Evolutionary conservation across 2,888 invertebrate genomes (phyloP).

Genomic region (Acanthosepion esculentum): DNA sequence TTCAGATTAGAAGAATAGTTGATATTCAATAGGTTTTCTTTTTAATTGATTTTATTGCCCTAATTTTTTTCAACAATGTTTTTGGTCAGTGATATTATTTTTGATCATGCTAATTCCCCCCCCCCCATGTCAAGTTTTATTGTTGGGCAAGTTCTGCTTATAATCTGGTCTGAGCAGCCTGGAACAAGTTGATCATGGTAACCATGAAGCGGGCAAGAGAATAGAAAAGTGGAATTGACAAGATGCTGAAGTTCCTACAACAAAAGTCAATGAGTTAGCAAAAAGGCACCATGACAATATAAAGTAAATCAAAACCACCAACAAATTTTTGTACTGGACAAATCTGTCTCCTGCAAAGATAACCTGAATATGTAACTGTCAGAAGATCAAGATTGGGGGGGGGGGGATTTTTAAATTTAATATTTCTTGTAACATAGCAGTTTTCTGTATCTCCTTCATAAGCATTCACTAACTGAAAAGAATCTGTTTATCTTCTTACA

Average conservation of each 20-base stretch:
- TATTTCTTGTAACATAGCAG: not conserved
- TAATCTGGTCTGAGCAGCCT: not conserved
- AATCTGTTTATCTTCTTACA: too few relatives aligned
- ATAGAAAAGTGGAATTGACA: not conserved
- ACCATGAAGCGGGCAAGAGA: not conserved
- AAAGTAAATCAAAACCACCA: not conserved
- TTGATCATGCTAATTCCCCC: not conserved
- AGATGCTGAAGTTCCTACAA: not conserved
- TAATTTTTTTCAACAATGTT: not conserved
- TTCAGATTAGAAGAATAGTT: too few relatives aligned
- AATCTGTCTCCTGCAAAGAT: not conserved
- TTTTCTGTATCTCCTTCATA: not conserved
- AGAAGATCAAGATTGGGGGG: not conserved
- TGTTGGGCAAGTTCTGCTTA: not conserved
- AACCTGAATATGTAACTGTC: not conserved
- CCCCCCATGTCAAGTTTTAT: not conserved
- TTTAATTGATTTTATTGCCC: not conserved
- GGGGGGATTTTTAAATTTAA: not conserved
- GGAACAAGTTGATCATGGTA: not conserved
- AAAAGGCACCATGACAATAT: not conserved
- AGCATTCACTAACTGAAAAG: not conserved
- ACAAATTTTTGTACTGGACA: not conserved
- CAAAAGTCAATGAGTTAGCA: not conserved
- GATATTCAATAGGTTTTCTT: too few relatives aligned
- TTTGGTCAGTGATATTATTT: not conserved